Evolutionary conservation across 92 coral and sea anemone species (phyloP).

Genomic region (Hydrozoanthus gracilis): DNA sequence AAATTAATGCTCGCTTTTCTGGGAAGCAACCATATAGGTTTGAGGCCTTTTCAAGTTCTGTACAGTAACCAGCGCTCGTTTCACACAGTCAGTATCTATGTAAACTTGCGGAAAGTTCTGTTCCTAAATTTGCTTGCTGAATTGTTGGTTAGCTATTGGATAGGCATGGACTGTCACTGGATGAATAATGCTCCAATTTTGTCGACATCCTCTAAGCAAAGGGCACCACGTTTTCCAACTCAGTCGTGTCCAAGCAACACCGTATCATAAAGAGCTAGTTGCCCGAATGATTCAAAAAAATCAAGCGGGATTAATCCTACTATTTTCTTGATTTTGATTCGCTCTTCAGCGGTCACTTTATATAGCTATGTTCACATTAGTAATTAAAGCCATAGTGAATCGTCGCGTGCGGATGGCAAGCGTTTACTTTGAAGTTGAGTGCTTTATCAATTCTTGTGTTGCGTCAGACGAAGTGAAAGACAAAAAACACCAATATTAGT

Average conservation of each 20-base stretch:
- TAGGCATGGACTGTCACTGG: neutral
- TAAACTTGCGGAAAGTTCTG: neutral
- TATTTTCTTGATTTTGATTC: slow-evolving; percentile 6
- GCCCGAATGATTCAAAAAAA: neutral
- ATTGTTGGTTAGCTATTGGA: neutral
- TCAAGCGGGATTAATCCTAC: slow-evolving; percentile 20
- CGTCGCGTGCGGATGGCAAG: neutral
- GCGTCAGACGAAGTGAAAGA: neutral
- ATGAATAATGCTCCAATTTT: neutral
- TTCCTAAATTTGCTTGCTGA: neutral
- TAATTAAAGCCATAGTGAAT: slow-evolving; percentile 1
- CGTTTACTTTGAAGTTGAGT: neutral
- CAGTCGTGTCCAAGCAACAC: slow-evolving; percentile 11
- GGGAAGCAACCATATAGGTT: neutral
- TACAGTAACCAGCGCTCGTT: neutral
- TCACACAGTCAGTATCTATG: neutral
- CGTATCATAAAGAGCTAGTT: neutral
- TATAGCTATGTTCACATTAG: neutral
- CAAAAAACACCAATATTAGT: slow-evolving; percentile 9
- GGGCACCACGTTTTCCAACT: neutral
- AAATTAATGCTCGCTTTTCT: neutral
- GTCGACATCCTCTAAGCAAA: neutral
- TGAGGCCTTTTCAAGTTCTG: neutral
- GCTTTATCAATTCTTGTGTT: neutral
- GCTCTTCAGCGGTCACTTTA: neutral